Percentiles rank a stretch among this genome's conserved stretches.
Conservation (phyloP, 2,888 invertebrate species). For the Drosophila neonasuta region DNA sequence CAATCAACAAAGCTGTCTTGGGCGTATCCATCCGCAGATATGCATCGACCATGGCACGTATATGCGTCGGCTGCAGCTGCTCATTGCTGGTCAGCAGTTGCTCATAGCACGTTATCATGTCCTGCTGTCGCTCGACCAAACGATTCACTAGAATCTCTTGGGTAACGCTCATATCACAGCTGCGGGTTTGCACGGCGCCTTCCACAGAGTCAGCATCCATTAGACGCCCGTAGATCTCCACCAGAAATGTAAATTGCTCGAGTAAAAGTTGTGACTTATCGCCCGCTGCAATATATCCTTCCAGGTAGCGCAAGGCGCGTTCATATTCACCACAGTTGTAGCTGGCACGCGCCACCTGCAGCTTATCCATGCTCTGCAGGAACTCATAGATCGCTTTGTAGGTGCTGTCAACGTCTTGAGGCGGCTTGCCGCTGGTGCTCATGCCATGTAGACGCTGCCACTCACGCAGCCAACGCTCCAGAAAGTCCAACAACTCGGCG, state of each 20-base stretch:
- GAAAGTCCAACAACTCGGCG: constrained; percentile 89
- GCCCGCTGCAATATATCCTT: constrained; percentile 86
- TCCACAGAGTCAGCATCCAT: constrained; percentile 96
- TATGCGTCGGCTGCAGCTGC: constrained; percentile 81
- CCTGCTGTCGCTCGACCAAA: constrained; percentile 90
- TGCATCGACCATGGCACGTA: constrained; percentile 90
- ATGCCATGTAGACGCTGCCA: constrained; percentile 80
- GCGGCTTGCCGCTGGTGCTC: constrained; percentile 71
- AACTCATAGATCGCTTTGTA: constrained; percentile 79
- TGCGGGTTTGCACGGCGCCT: constrained; percentile 89
- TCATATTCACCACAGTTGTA: constrained; percentile 89
- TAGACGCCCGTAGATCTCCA: constrained; percentile 92
- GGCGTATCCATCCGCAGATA: constrained; percentile 94
- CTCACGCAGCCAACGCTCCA: constrained; percentile 89
- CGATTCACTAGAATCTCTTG: constrained; percentile 93
- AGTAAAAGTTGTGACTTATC: constrained; percentile 83
- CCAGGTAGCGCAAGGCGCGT: constrained; percentile 89
- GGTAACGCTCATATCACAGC: constrained; percentile 89
- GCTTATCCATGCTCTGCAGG: constrained; percentile 84
- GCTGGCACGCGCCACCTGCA: constrained; percentile 88
- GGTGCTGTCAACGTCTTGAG: constrained; percentile 75
- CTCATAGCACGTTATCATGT: constrained; percentile 95
- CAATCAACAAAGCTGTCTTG: constrained; percentile 90
- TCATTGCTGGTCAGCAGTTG: constrained; percentile 86
- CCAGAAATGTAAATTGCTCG: constrained; percentile 86